Conservation (phyloP, 2,888 invertebrate species). For the Entomobrya proxima region DNA sequence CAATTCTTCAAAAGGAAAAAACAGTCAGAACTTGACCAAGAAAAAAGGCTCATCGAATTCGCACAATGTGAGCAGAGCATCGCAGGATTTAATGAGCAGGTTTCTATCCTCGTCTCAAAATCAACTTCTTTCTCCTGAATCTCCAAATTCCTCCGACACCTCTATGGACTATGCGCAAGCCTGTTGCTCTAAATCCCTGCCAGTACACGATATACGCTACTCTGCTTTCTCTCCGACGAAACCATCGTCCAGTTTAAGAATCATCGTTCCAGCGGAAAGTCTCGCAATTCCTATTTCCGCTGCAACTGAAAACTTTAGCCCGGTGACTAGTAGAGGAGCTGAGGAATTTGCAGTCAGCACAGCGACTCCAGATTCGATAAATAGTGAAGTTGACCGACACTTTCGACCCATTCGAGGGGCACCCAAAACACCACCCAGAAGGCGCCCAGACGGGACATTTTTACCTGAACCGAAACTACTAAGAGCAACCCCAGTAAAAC, state of each 20-base stretch:
- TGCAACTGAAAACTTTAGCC: neutral
- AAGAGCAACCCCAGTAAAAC: constrained; percentile 65
- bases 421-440: constrained; percentile 73
- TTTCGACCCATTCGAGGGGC: constrained; percentile 73
- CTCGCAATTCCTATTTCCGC: constrained; percentile 25
- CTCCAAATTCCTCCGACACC: neutral
- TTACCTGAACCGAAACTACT: constrained; percentile 70
- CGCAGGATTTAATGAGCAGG: constrained; percentile 48
- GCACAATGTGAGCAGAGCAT: constrained; percentile 34
- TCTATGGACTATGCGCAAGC: neutral
- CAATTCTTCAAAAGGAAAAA: neutral
- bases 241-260: neutral
- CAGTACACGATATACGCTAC: constrained; percentile 27
- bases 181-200: constrained; percentile 35
- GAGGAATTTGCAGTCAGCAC: constrained; percentile 14
- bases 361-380: constrained; percentile 70
- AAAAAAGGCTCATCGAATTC: neutral
- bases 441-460: constrained; percentile 70
- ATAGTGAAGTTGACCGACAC: constrained; percentile 71
- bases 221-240: constrained; percentile 60
- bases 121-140: neutral
- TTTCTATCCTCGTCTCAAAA: constrained; percentile 44
- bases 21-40: neutral
- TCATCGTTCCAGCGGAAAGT: constrained; percentile 30
- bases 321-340: too few relatives aligned